These are phyloP conservation scores for Tetragonula clypearis DNA, from an alignment of 1,140 invertebrate species.

Conservation along the genomic window DNA sequence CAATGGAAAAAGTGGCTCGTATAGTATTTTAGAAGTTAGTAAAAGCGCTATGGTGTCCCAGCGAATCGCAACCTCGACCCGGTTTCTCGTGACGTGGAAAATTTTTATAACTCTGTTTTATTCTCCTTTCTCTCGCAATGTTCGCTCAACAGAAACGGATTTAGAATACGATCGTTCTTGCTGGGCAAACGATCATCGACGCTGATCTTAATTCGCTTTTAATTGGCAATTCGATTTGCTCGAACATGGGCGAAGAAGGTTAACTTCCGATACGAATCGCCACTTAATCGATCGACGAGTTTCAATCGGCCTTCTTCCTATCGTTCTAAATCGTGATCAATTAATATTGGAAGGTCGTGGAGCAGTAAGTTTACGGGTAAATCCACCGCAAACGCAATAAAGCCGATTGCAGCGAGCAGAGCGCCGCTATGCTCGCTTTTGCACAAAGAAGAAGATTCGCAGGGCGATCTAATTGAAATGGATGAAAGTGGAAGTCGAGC, in stretches of 20 bases:
- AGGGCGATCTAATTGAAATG: neutral
- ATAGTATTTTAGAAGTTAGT: neutral
- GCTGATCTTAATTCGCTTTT: neutral
- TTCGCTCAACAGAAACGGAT: neutral
- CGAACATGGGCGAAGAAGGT: neutral
- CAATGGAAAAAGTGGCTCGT: no score
- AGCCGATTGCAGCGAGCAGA: neutral
- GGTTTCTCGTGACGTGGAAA: neutral
- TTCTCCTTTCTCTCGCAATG: neutral
- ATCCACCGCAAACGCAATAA: neutral
- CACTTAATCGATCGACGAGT: neutral
- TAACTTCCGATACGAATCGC: neutral
- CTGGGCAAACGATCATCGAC: neutral
- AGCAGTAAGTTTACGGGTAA: neutral
- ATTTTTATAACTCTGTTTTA: neutral
- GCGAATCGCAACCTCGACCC: neutral
- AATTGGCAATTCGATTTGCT: neutral
- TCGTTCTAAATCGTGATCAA: neutral
- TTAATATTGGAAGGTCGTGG: neutral
- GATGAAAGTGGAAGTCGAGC: neutral
- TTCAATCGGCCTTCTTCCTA: fast-evolving
- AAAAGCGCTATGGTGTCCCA: neutral
- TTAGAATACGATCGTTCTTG: neutral
- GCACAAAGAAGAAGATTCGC: neutral
- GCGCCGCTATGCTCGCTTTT: neutral